These are phyloP conservation scores for Lasioglossum marginatum DNA, from an alignment of 2,888 invertebrate species.

Conservation along the genomic window DNA sequence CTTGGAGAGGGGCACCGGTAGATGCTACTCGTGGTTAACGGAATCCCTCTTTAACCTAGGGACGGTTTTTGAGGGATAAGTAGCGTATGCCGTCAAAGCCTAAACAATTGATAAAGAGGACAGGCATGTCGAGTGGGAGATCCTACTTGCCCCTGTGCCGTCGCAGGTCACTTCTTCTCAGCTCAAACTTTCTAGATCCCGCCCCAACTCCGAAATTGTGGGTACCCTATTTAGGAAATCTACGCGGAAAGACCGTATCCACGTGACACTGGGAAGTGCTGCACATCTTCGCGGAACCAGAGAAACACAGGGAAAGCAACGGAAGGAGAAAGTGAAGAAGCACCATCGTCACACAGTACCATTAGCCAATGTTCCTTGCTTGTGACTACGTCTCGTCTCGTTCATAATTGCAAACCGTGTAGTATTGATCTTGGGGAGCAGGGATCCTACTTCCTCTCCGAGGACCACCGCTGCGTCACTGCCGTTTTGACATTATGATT, in stretches of 20 bases:
- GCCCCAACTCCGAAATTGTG: not conserved
- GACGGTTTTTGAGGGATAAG: no score
- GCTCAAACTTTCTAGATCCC: no score
- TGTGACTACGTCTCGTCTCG: not conserved
- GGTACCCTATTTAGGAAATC: not conserved
- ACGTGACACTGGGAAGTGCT: not conserved
- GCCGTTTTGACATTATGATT: not conserved
- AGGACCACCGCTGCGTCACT: constrained; percentile 5
- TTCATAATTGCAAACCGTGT: not conserved
- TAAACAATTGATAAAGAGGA: no score
- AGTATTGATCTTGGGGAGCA: not conserved
- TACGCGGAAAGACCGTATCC: not conserved
- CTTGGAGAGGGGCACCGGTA: no score
- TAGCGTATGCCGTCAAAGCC: no score
- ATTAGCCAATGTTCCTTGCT: not conserved
- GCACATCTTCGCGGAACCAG: not conserved
- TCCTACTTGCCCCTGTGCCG: no score
- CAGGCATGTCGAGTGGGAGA: no score
- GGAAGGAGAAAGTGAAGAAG: not conserved
- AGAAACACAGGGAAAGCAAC: not conserved
- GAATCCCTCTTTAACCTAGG: no score
- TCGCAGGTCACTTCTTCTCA: no score
- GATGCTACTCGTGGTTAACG: no score
- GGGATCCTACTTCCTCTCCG: not conserved
- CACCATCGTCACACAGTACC: not conserved